Base-by-base conservation (phyloP, 1,140 invertebrate species). In the Conus betulinus region DNA sequence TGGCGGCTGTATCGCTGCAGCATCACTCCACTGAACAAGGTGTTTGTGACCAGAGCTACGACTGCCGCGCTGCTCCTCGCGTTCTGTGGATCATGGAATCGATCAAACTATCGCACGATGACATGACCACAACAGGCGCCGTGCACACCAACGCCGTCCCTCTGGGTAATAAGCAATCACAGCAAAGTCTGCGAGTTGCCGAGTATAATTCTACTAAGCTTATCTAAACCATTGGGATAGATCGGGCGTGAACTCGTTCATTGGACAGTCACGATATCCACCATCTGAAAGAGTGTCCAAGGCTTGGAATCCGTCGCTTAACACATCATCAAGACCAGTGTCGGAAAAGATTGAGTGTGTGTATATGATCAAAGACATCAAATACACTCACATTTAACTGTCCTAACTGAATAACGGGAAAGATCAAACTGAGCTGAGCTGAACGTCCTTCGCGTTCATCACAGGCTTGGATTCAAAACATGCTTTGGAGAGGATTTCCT, bases 61-160 rank as follows among this genome's bases (percentile, higher is more conserved):
- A 86, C 57, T 53, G 87, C 79, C 53, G 90, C 83, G 57, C 91
- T 53, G 91, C 91, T 93, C 92, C 20, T 91, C 71, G 90, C 74
- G 52, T 60, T 91, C 90, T 90, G 5, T 91, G 67, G 10, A 84
- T 39, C 10, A 90, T 85, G 13, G 88, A 82, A 2, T 87, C 90
- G 84, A 55, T 91, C 90, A 88, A 15, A 27, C 71, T 53, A 25
- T 82, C 84, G n/a, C 79, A 39, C 67, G 88, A 55, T 91, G 67
- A 91, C 88, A 25, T 63, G 63, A 78, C 90, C 91, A 3, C 91
- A 91, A 11, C 90, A 91, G 63, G 91, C 85, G 78, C 88, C 76
- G 57, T 89, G 74, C 39, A 60, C 52, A 10, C 79, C 83, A 67
- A 63, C 84, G 23, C 52, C 27, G 79, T 55, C 13, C 39, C 39